A percentile compares a stretch with the other conserved stretches of the same genome.
phyloP scores from a whole-genome alignment of 2,113 vertebrate species.

The Cochlearius cochlearius region DNA sequence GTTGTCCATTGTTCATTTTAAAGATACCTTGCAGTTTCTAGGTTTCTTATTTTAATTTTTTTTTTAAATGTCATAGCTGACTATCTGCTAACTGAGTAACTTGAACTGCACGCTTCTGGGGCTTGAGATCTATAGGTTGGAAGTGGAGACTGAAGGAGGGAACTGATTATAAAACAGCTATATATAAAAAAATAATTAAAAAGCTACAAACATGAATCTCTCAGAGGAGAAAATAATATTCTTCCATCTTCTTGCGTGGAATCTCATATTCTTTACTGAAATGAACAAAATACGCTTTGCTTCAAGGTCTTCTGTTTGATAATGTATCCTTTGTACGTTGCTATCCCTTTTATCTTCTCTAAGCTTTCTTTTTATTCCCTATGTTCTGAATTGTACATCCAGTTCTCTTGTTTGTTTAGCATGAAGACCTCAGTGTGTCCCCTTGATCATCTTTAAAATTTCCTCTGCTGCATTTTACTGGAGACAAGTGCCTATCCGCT shows the following conservation, averaged over 20 bases:
- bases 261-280: slow-evolving; percentile 28
- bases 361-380: background rate
- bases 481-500: background rate
- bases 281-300: slow-evolving; percentile 24
- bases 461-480: slow-evolving; percentile 10
- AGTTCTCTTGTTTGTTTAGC: slow-evolving; percentile 16
- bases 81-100: background rate
- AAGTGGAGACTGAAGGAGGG: background rate
- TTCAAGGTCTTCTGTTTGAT: slow-evolving; percentile 39
- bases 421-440: background rate
- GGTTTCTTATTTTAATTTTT: background rate
- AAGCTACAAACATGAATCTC: slow-evolving; percentile 2
- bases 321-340: background rate
- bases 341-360: background rate
- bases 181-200: background rate
- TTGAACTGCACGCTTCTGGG: background rate
- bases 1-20: background rate
- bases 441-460: background rate
- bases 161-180: background rate
- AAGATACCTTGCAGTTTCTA: background rate
- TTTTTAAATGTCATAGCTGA: background rate
- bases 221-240: slow-evolving; percentile 26
- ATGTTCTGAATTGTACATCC: background rate
- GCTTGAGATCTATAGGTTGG: background rate
- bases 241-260: background rate